phyloP scores from a whole-genome alignment of 92 coral and sea anemone species.

The Micromussa lordhowensis region DNA sequence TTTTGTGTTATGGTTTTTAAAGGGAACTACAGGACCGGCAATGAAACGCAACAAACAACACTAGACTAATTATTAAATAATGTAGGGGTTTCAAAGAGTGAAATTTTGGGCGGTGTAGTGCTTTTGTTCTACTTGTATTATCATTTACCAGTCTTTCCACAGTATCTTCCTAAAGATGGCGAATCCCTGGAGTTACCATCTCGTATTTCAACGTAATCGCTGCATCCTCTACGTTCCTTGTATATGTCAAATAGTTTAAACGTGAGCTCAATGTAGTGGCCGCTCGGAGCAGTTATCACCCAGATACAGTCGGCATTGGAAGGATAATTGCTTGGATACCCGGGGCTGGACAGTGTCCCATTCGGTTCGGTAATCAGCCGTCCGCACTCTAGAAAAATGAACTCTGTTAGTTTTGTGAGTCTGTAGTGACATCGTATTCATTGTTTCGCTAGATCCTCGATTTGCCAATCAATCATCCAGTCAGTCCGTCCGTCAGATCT shows the following conservation, averaged over 20 bases:
- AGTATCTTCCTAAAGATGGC: slow-evolving; percentile 81
- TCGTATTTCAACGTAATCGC: slow-evolving; percentile 77
- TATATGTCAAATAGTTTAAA: slow-evolving; percentile 72
- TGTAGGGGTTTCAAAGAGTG: too few relatives aligned
- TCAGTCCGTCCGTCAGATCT: too few relatives aligned
- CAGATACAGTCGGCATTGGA: slow-evolving; percentile 78
- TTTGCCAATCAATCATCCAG: too few relatives aligned
- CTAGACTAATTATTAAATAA: too few relatives aligned
- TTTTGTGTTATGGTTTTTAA: too few relatives aligned
- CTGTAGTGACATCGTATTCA: too few relatives aligned
- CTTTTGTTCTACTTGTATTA: not conserved
- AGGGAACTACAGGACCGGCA: too few relatives aligned
- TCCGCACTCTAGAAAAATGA: slow-evolving; percentile 49
- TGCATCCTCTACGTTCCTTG: slow-evolving; percentile 61
- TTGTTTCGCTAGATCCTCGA: not conserved
- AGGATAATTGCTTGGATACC: slow-evolving; percentile 68
- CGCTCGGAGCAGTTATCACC: slow-evolving; percentile 71
- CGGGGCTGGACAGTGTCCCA: slow-evolving; percentile 80
- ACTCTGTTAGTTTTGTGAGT: not conserved
- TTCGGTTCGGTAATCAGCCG: slow-evolving; percentile 51
- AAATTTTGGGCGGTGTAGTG: too few relatives aligned
- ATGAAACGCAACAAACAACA: too few relatives aligned
- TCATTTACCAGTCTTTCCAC: slow-evolving; percentile 85
- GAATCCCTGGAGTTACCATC: slow-evolving; percentile 70
- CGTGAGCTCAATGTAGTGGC: slow-evolving; percentile 67